Base-by-base conservation (phyloP, 2,888 invertebrate genomes). In the Aelia acuminata region DNA sequence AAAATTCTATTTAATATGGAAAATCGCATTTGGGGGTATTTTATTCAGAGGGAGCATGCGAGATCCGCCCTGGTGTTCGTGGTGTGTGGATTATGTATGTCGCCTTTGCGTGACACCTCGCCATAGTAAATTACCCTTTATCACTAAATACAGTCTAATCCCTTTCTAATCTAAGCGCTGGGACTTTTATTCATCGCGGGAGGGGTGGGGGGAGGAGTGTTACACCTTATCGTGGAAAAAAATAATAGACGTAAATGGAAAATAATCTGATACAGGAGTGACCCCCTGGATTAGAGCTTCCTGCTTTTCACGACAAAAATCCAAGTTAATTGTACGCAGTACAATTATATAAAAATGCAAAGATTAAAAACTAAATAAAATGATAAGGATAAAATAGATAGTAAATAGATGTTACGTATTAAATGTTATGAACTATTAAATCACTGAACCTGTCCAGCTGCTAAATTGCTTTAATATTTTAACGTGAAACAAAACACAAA, bases 71-170 rank as follows among this genome's bases (percentile, higher is more conserved):
- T 4, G 10, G 31, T 7, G 31, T 70, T 70, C 63, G 63, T 70
- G 63, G 63, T 70, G 63, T 70, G 63, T 70, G 63, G 31, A 70
- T 70, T 70, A 70, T 70, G 35, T 70, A 70, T 70, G 63, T 70
- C 20, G 4, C 31, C 35, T 35, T 70, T 10, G 63, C 63, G 63
- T 70, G 63, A 31, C 18, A 35, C 63, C 63, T 31, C 35, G 31
- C 8, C 63, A 31, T 22, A 70, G 31, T 70, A 70, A 70, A 70
- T 70, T 70, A 70, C 35, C 31, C 63, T 70, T 70, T 70, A 70
- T 70, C 63, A 70, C 63, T 70, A 70, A 70, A 70, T 70, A 70
- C 63, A 70, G 63, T 35, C 63, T 70, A 70, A 70, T 70, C 63
- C 63, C 20, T 70, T 35, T 35, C 63, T 70, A 70, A 70, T 70